Base-by-base conservation (phyloP, 2,797 vertebrate species). In the Steatocranus sp. region DNA sequence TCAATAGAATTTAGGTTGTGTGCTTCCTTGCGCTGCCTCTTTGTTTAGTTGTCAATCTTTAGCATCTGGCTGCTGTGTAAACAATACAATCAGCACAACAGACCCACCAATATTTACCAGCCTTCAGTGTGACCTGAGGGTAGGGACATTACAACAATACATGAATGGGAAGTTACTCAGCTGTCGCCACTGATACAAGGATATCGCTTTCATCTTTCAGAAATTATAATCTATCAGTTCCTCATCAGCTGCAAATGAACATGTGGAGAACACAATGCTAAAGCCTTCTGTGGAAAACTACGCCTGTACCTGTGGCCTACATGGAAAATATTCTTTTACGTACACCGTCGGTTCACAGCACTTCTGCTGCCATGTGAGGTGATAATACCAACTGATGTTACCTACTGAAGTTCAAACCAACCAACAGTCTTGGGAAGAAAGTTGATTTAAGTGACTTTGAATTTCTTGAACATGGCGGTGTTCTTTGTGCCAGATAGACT, bases 141-240 rank as follows among this genome's bases (percentile, higher is more conserved):
- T 68, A 32, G 68, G 81, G 79, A 87, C 85, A 17, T 66, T 51
- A 85, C 81, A 83, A 94, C 91, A 93, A 92, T 93, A 73, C 91
- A 85, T 93, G 91, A 93, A 94, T 92, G 88, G 86, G 89, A 93
- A 89, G 91, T 92, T 90, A 89, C 84, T 93, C 89, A 91, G 90
- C 93, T 94, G 92, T 75, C 70, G 81, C 75, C 11, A 27, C 89
- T 87, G 93, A 94, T 90, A 93, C 53, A 82, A 84, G 63, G n/a
- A 78, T 81, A 85, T 86, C 83, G 82, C 82, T 73, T 78, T 91
- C 80, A 89, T 84, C 88, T 80, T 90, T 84, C 23, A 74, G 78
- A 49, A 74, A 61, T 85, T 51, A 88, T 75, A 82, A 85, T 76
- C 75, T 80, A 87, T 88, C 88, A 80, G 78, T 84, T 84, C 78